Evolutionary conservation across 2,797 vertebrate genomes (phyloP), one percentile per base, ranked within the genome.

Genomic region (Antennarius maculatus): DNA sequence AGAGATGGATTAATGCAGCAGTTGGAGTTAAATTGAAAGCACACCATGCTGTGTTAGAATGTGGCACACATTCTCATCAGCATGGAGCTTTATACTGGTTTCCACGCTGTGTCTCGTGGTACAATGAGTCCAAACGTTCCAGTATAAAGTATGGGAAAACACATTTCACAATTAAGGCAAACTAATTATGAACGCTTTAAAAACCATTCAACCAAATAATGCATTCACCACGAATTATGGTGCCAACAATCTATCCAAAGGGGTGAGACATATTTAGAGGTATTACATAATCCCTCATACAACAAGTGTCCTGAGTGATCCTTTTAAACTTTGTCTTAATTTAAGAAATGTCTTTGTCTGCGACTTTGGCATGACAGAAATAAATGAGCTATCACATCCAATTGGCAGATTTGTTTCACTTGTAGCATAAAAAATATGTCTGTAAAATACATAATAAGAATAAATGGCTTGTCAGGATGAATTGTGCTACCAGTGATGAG

Each of bases 1-100:
- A 83, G 65, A 82, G 74, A 76, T 71, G 63, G 71, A 86, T 86
- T 81, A 82, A 83, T 88, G 78, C 74, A 82, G 77, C 79, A 77
- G 76, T 65, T 73, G 55, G 73, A 79, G 68, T 72, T 52, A 67
- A 84, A 86, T 82, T 66, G 79, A 83, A 79, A 58, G 48, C 60
- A 56, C 70, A 62, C 45, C 61, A 74, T 48, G 54, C 51, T 59
- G 59, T 42, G 65, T 43, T 57, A 64, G 55, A 70, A 74, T 74
- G 59, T 52, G 3, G 60, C 60, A 51, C 54, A 71, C 43, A 52
- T 69, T 0, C 9, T 56, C 52, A 54, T 49, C 68, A 70, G 61
- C 66, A 53, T 58, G 56, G 52, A 16, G 56, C 65, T 71, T 75
- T 50, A 54, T 59, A 57, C 31, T 63, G 61, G 48, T 66, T 51